Evolutionary conservation across 2,888 invertebrate genomes (phyloP), one percentile per base, ranked within the genome.

Genomic region (Oscheius sp.): DNA sequence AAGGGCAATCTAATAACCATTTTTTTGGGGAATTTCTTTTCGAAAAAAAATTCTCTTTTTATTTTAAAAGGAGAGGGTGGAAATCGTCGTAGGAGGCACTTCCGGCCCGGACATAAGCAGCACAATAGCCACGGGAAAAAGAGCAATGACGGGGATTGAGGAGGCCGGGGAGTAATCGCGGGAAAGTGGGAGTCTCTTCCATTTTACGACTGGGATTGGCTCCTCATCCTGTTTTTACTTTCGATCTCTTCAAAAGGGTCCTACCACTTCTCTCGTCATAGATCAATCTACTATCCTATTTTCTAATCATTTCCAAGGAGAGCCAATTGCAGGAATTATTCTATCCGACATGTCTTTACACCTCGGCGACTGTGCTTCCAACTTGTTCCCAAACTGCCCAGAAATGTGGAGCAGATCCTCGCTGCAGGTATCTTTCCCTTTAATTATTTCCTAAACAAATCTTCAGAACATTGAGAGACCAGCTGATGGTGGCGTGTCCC

Each of bases 291-390:
- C n/a, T n/a, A n/a, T n/a, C n/a, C n/a, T n/a, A n/a, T n/a, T n/a
- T n/a, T n/a, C n/a, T n/a, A n/a, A n/a, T n/a, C n/a, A n/a, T 33
- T 33, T 42, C 10, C 81, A 25, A n/a, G n/a, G n/a, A n/a, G n/a
- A n/a, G n/a, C n/a, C n/a, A n/a, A n/a, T n/a, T n/a, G n/a, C 74
- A 83, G 83, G 79, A 81, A 67, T 74, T 80, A 66, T 76, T 84
- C 75, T 84, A 81, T 65, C 83, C 84, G 8, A 67, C 74, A 48
- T 84, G 84, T 57, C 72, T 84, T 12, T 84, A 84, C 72, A 69
- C 69, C 15, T 73, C 74, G 10, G 31, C 72, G 12, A 61, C 64
- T 29, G 55, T 70, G 10, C 57, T 64, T 15, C 50, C 63, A 31
- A 76, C 78, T 10, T 84, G 83, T 57, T 75, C 80, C 0, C 71